phyloP scores from a whole-genome alignment of 2,888 invertebrate species.

The Timema cristinae region DNA sequence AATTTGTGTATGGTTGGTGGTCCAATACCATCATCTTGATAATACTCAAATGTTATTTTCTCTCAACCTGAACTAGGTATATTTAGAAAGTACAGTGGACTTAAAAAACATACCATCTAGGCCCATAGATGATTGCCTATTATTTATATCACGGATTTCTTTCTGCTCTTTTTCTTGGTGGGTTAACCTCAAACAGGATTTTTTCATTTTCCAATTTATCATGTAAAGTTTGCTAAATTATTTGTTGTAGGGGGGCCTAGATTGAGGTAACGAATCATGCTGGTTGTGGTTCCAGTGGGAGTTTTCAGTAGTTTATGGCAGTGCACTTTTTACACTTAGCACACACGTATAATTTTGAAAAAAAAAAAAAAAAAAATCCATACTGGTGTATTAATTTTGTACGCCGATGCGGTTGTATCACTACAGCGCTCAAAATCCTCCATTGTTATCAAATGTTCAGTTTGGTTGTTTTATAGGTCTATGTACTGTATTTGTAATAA shows the following conservation, averaged over 20 bases:
- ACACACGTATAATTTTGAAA: neutral
- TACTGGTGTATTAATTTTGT: too few species aligned
- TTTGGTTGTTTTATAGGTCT: too few species aligned
- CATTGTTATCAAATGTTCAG: too few species aligned
- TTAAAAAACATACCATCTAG: neutral
- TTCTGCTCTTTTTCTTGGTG: neutral
- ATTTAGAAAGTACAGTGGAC: neutral
- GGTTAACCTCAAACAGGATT: neutral
- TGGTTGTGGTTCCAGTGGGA: conserved; percentile 8
- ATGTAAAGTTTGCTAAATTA: conserved; percentile 2
- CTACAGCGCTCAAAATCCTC: too few species aligned
- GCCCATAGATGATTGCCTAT: neutral
- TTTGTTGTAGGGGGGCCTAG: conserved; percentile 13
- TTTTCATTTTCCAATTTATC: conserved; percentile 14
- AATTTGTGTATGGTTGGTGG: conserved; percentile 17
- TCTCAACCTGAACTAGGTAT: neutral
- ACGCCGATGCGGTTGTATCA: too few species aligned
- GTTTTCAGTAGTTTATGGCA: neutral
- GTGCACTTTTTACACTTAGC: conserved; percentile 12
- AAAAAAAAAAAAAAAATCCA: too few species aligned
- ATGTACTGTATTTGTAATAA: too few species aligned
- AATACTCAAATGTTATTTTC: conserved; percentile 3
- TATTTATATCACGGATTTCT: neutral
- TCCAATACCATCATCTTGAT: conserved; percentile 16
- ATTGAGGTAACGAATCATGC: neutral